These are phyloP conservation scores for Achatina immaculata DNA, from an alignment of 1,140 invertebrate species.

Conservation along the genomic window DNA sequence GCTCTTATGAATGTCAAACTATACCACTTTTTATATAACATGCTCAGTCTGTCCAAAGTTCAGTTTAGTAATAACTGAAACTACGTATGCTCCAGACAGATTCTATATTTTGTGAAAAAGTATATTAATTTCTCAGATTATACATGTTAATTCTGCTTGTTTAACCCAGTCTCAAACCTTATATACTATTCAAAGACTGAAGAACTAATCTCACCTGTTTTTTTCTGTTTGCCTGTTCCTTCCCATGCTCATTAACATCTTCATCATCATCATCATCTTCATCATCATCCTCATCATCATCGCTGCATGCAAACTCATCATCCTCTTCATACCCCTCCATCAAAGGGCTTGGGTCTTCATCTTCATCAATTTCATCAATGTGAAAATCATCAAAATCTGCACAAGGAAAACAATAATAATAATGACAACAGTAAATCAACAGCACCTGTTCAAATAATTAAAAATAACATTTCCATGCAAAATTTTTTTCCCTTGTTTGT, in stretches of 20 bases:
- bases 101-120: too few species aligned
- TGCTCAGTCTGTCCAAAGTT: too few species aligned
- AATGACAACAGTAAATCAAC: not conserved
- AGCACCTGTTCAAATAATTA: too few species aligned
- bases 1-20: too few species aligned
- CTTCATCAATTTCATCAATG: conserved; percentile 21
- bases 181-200: not conserved
- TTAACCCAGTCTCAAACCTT: not conserved
- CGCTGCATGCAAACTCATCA: conserved; percentile 32
- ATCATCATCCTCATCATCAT: not conserved
- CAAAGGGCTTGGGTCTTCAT: not conserved
- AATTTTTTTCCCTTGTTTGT: not conserved
- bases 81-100: too few species aligned
- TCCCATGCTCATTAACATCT: not conserved
- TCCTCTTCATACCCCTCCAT: conserved; percentile 35
- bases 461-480: not conserved
- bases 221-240: not conserved
- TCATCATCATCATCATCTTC: conserved; percentile 17
- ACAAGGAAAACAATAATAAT: not conserved
- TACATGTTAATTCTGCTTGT: not conserved
- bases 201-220: not conserved
- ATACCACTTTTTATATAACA: too few species aligned
- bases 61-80: too few species aligned
- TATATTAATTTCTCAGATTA: too few species aligned
- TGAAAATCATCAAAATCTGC: conserved; percentile 18